phyloP scores from a whole-genome alignment of 35 echinoderm and acorn worm genomes.

The Apostichopus japonicus region DNA sequence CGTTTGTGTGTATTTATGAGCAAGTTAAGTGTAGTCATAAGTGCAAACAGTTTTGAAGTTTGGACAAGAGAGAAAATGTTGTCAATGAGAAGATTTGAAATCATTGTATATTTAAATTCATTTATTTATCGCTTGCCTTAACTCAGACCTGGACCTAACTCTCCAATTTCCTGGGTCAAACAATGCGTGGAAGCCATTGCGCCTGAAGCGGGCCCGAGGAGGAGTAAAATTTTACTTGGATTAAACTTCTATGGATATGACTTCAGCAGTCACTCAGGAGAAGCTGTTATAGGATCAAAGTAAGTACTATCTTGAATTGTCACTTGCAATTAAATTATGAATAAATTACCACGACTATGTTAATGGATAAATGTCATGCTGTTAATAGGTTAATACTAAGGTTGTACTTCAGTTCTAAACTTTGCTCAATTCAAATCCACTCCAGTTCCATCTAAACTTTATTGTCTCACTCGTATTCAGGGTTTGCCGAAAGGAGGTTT shows the following conservation, averaged over 20 bases:
- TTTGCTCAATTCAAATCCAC: too few species aligned
- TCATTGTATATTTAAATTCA: background rate
- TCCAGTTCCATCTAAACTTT: too few species aligned
- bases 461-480: too few species aligned
- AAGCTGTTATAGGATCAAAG: constrained; percentile 85
- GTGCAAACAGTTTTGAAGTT: too few species aligned
- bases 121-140: constrained; percentile 22
- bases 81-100: too few species aligned
- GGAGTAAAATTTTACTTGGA: constrained; percentile 88
- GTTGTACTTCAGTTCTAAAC: too few species aligned
- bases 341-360: background rate
- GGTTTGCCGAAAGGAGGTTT: too few species aligned
- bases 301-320: constrained; percentile 11
- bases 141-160: constrained; percentile 85
- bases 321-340: background rate
- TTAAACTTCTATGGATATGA: constrained; percentile 98
- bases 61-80: too few species aligned
- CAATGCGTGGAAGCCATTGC: constrained; percentile 73
- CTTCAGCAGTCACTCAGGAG: constrained; percentile 58
- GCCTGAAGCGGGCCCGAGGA: constrained; percentile 73
- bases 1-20: too few species aligned
- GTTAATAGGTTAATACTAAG: too few species aligned
- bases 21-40: too few species aligned
- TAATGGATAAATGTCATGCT: too few species aligned
- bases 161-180: constrained; percentile 83